phyloP scores from a whole-genome alignment of 2,113 vertebrate species.

The Zosterops pallidus region DNA sequence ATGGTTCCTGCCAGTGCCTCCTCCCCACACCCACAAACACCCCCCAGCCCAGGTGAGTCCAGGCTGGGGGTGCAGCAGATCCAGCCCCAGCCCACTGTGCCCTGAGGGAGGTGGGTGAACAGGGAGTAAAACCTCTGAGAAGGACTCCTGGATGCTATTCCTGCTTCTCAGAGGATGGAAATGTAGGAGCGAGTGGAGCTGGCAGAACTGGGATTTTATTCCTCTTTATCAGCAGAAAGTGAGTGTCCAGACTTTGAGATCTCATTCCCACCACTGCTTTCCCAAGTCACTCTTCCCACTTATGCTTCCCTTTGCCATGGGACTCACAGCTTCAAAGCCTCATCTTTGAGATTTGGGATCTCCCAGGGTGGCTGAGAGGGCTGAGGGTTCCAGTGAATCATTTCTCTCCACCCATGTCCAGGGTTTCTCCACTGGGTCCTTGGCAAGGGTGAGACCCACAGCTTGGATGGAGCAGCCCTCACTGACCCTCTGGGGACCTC shows the following conservation, averaged over 20 bases:
- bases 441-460: not conserved
- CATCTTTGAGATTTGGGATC: not conserved
- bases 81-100: not conserved
- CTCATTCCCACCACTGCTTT: not conserved
- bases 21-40: not conserved
- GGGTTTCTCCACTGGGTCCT: not conserved
- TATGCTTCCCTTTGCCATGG: not conserved
- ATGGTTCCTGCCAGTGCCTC: not conserved
- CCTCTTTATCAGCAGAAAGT: not conserved
- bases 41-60: not conserved
- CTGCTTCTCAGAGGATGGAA: not conserved
- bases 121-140: not conserved
- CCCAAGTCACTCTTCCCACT: not conserved
- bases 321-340: not conserved
- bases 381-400: accelerated
- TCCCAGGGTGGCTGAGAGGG: accelerated
- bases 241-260: not conserved
- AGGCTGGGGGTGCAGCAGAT: not conserved
- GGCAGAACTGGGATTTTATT: not conserved
- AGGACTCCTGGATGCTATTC: not conserved
- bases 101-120: not conserved
- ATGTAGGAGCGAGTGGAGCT: not conserved
- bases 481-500: not conserved
- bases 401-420: not conserved
- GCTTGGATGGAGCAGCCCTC: not conserved